These are phyloP conservation scores for Phrynocephalus versicolor DNA, from an alignment of 2,113 vertebrate species.

Conservation along the genomic window DNA sequence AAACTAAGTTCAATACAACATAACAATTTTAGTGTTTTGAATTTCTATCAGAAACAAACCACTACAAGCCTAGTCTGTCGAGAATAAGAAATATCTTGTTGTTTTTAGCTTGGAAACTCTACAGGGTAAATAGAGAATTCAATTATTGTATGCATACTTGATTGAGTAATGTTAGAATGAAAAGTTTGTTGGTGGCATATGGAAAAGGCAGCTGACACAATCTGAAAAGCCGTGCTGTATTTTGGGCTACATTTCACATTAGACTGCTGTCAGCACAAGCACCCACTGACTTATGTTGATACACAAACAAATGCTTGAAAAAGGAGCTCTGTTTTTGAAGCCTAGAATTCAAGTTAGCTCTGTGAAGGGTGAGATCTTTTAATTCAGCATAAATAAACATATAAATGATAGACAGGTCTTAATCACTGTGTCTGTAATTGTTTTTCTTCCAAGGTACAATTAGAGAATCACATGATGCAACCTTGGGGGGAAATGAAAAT, in stretches of 20 bases:
- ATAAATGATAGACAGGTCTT: constrained; percentile 19
- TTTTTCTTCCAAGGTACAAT: constrained; percentile 38
- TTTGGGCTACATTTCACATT: constrained; percentile 28
- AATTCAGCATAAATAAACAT: neutral
- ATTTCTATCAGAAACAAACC: neutral
- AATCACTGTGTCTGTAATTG: neutral
- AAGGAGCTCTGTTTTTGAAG: constrained; percentile 14
- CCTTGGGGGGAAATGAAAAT: constrained; percentile 8
- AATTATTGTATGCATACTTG: constrained; percentile 40
- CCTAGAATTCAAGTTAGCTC: constrained; percentile 6
- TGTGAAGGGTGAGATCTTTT: constrained; percentile 12
- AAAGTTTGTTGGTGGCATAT: neutral
- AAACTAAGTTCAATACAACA: neutral
- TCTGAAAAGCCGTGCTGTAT: constrained; percentile 17
- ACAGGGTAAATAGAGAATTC: constrained; percentile 21
- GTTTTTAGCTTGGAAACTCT: constrained; percentile 19
- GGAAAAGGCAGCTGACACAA: constrained; percentile 16
- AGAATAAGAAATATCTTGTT: neutral
- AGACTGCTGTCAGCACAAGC: neutral
- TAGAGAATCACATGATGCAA: constrained; percentile 37
- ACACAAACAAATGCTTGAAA: constrained; percentile 10
- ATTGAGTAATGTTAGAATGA: constrained; percentile 49
- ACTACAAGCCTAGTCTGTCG: constrained; percentile 8
- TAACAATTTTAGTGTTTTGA: neutral
- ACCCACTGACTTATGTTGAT: constrained; percentile 18